Base-by-base conservation (phyloP, 1,140 invertebrate species). In the Aphis craccivora region DNA sequence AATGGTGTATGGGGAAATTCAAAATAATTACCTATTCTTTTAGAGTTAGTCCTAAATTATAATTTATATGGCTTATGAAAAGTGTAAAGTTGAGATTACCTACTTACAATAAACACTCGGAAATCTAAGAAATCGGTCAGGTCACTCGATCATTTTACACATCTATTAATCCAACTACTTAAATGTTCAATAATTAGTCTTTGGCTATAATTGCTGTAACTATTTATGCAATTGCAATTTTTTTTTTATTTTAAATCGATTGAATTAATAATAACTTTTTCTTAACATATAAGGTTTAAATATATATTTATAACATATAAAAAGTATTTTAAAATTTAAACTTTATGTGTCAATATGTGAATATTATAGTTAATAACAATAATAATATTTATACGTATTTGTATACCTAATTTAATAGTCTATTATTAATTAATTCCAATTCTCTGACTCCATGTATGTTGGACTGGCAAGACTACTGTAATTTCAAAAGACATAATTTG, bases 1-100 rank as follows among this genome's bases (percentile, higher is more conserved):
- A 45, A 93, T 48, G 90, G 94, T 37, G 45, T 94, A 20, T 94
- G 94, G 94, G 22, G 35, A 30, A 40, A 90, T 67, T 90, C 53
- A 90, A 90, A 90, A 90, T 90, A 67, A 40, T 89, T 89, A n/a
- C n/a, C n/a, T n/a, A 37, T 51, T 89, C 7, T 53, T 89, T 89
- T 37, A 35, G 22, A 88, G 7, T 51, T 53, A 40, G 37, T 40
- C 37, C 2, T 45, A 45, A 53, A 89, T 89, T 88, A 48, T n/a
- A 6, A 48, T 48, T 88, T 20, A n/a, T n/a, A 87, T n/a, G n/a
- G 5, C 45, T 84, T 87, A 48, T n/a, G 4, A 48, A 18, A 7
- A 87, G 18, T n/a, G 1, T 20, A 23, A 76, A 84, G 2, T 84
- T 43, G 40, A 30, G 14, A 76, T 55, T 25, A 18, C 1, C n/a